Evolutionary conservation across 2,888 invertebrate species (phyloP), one percentile per base, ranked within the genome.

Genomic region (Trachelus tabidus): DNA sequence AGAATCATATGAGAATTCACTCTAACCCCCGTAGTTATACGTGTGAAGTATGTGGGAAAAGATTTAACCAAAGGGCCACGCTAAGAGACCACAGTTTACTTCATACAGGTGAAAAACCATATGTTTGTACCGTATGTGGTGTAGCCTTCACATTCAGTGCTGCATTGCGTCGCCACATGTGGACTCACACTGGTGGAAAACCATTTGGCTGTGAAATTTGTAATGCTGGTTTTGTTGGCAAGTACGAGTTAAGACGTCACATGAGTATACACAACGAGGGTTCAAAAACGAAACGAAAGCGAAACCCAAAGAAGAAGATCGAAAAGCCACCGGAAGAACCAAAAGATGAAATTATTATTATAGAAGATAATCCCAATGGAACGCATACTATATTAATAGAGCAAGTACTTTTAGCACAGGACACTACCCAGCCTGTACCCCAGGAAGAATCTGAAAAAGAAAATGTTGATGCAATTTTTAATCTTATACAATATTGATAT

Each of bases 91-190:
- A 91, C 75, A 86, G 86, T 34, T 79, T 90, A 4, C 76, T 91
- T 12, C 91, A 91, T 73, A 90, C 91, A 0, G 91, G 91, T 1
- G 91, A 91, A 75, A 91, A 91, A 34, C 91, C 91, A 0, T 89
- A 90, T 71, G 86, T 91, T 4, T 91, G 91, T 77, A 89, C 84
- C 31, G 86, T 90, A 6, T 91, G 91, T 74, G 90, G 90, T 1
- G 80, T 86, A 4, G 89, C 91, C 1, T 91, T 91, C 76, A 91
- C 91, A 0, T 91, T 91, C 56, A 88, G 89, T 40, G 89, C 91
- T 0, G 90, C 91, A 0, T 79, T 91, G 12, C 85, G 91, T 34
- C 85, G 91, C 34, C 91, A 91, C 78, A 85, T 89, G 86, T 91
- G 90, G 89, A 86, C 85, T 12, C 91, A 91, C 37, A 84, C 87